These are phyloP conservation scores for Ataeniobius toweri DNA, from an alignment of 2,797 vertebrate genomes.

Conservation along the genomic window DNA sequence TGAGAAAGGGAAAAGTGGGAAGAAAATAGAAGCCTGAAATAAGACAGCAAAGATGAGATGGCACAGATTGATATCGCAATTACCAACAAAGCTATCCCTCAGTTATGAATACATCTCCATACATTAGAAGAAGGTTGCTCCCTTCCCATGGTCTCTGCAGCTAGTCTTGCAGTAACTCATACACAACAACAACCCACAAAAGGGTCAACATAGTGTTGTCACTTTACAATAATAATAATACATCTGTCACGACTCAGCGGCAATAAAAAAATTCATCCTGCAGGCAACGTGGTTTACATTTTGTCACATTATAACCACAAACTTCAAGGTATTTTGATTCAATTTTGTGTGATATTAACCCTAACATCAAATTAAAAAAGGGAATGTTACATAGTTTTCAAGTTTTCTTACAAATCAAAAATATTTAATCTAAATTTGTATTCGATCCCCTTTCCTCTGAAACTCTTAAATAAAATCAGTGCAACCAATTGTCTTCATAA, in stretches of 20 bases:
- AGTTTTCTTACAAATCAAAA: not conserved
- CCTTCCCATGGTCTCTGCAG: conserved; percentile 59
- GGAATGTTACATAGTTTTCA: not conserved
- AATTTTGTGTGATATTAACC: not conserved
- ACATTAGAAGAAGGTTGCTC: conserved; percentile 71
- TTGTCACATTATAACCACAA: not conserved
- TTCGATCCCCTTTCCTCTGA: not conserved
- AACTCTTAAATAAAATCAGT: too few species aligned
- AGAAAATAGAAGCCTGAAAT: conserved; percentile 59
- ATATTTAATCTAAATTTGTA: not conserved
- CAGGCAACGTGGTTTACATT: not conserved
- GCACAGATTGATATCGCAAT: conserved; percentile 82
- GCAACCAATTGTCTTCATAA: too few species aligned
- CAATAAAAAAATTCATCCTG: conserved; percentile 43
- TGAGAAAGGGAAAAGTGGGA: conserved; percentile 15
- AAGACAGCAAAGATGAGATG: conserved; percentile 69
- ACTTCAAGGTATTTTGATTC: not conserved
- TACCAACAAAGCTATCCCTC: conserved; percentile 77
- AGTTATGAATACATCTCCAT: conserved; percentile 82
- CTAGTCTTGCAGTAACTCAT: conserved; percentile 47
- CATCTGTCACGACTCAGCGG: not conserved
- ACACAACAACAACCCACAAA: conserved; percentile 38
- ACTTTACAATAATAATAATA: conserved; percentile 3
- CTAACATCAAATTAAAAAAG: not conserved
- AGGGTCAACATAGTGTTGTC: conserved; percentile 58